Percentiles rank a stretch among this genome's conserved stretches.
Evolutionary conservation across 2,888 invertebrate genomes (phyloP).

Genomic region (Hecatera dysodea): DNA sequence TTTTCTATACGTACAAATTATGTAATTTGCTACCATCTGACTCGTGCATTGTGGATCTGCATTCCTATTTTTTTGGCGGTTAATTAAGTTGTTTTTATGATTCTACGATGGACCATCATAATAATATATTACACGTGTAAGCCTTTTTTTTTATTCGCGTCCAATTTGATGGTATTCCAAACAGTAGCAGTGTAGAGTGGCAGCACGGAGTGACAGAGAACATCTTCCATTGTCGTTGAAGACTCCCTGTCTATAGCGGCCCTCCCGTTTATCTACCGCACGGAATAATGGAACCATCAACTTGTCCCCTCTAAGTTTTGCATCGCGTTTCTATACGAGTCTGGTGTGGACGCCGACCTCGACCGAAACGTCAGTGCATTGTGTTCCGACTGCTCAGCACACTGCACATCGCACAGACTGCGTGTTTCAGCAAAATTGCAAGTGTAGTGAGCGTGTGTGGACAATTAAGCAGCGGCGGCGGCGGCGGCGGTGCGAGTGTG

Average conservation of each 20-base stretch:
- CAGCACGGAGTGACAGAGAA: conserved; percentile 4
- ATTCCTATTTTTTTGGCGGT: conserved; percentile 24
- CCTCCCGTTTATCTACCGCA: conserved; percentile 55
- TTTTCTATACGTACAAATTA: conserved; percentile 57
- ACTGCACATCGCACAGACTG: neutral
- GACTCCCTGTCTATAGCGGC: conserved; percentile 54
- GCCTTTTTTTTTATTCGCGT: neutral
- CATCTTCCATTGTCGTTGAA: conserved; percentile 65
- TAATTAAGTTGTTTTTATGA: conserved; percentile 28
- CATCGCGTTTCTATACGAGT: conserved; percentile 50
- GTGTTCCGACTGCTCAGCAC: conserved; percentile 15
- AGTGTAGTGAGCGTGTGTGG: conserved; percentile 31
- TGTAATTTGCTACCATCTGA: conserved; percentile 45
- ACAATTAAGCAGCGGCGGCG: conserved; percentile 42
- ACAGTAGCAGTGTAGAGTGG: conserved; percentile 27
- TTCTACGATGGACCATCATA: neutral
- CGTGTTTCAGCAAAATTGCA: conserved; percentile 30
- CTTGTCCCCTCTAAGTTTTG: conserved; percentile 62
- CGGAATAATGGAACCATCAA: conserved; percentile 67
- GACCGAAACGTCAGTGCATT: conserved; percentile 41
- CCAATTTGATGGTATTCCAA: conserved; percentile 14
- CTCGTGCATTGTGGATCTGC: conserved; percentile 46
- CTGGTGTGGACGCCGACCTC: conserved; percentile 34
- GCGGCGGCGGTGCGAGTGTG: no score
- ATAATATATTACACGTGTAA: conserved; percentile 14